A percentile compares a stretch with the other conserved stretches of the same genome.
Conservation (phyloP, 2,113 vertebrate genomes). For the Eudorcas thomsonii region DNA sequence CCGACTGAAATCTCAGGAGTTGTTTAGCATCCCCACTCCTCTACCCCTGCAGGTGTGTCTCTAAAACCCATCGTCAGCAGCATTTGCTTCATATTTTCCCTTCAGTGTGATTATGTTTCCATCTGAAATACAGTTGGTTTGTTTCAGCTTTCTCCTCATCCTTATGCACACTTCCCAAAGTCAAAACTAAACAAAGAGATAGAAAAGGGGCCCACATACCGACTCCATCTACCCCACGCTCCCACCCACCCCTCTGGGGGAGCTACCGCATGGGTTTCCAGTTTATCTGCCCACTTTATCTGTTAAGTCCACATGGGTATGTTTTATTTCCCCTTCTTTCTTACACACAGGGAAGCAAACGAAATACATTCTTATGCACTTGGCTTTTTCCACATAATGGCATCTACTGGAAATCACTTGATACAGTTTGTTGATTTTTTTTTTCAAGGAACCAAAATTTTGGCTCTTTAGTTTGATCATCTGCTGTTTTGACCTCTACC, state of each 20-base stretch:
- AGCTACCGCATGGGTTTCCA: not conserved
- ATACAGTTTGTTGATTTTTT: not conserved
- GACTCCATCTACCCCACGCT: not conserved
- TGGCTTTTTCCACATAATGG: not conserved
- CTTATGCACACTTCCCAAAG: not conserved
- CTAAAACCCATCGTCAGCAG: not conserved
- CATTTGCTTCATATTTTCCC: not conserved
- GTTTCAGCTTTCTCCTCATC: not conserved
- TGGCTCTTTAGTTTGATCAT: not conserved
- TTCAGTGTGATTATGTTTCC: not conserved
- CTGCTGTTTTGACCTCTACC: not conserved
- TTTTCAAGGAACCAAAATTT: not conserved
- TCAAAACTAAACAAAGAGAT: not conserved
- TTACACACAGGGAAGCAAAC: not conserved
- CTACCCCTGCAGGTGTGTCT: not conserved
- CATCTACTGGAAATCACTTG: not conserved
- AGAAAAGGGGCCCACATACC: not conserved
- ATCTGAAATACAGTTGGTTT: not conserved
- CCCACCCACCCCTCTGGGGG: not conserved
- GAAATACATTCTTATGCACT: not conserved
- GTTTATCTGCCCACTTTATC: not conserved
- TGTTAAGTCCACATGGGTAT: not conserved
- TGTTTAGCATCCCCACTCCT: not conserved
- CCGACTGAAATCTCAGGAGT: not conserved
- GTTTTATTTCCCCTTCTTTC: not conserved